Evolutionary conservation across 1,140 invertebrate genomes (phyloP), one percentile per base, ranked within the genome.

Genomic region (Steinernema khuongi): DNA sequence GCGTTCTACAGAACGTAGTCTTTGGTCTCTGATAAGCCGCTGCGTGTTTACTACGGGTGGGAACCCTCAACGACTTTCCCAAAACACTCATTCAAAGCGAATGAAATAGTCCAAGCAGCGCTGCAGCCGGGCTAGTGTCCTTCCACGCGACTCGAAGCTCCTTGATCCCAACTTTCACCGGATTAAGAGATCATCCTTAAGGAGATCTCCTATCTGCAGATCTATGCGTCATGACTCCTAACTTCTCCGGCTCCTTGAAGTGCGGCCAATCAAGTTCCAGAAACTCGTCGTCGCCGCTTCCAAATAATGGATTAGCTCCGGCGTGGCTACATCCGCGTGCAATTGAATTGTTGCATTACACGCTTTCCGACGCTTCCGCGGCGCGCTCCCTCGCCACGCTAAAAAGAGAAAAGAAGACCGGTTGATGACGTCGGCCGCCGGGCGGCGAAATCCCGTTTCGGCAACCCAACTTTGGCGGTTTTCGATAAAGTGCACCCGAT

Each of bases 321-420:
- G 11, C 11, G 11, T 26, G 50, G 19, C 11, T 26, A 60, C 50
- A 60, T 60, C 50, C 50, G 50, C 50, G 50, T 60, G 50, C 50
- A 22, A 60, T 60, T 60, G 7, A 60, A 60, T 60, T 60, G 50
- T 60, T 60, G 50, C 50, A 60, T 60, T 60, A 60, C 50, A 60
- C 50, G 50, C 50, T 60, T 60, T 60, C 22, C 50, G 50, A 60
- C 26, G 50, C 11, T 60, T 60, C 22, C 7, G 4, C 19, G 7
- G 4, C 19, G 7, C 19, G 7, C 22, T 60, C 19, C 22, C 19
- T 60, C 22, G 14, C 19, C 50, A 22, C 50, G 11, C 50, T 22
- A n/a, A 60, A 60, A 60, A 60, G 50, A 22, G 50, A 60, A 41
- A 41, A 7, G 19, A 60, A 26, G 50, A 60, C 7, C 7, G 19